Evolutionary conservation across 1,140 invertebrate genomes (phyloP).

Genomic region (Drosophila sulfurigaster): DNA sequence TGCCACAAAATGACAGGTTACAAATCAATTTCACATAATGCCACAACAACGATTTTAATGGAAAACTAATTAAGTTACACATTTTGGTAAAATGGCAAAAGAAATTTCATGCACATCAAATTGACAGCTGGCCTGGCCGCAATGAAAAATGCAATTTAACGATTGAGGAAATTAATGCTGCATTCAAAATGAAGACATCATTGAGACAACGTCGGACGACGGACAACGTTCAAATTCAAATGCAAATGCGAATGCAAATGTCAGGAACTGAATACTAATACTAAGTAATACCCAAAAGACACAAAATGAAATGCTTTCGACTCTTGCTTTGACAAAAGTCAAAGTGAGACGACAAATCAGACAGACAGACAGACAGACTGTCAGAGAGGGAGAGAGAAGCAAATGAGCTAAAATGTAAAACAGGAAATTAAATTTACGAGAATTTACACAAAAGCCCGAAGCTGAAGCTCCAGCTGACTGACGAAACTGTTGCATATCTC

Average conservation of each 20-base stretch:
- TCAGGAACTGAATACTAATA: slow-evolving; percentile 46
- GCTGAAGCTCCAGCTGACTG: neutral
- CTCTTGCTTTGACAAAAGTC: slow-evolving; percentile 43
- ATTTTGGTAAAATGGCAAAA: slow-evolving; percentile 6
- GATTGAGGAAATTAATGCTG: slow-evolving; percentile 47
- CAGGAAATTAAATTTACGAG: slow-evolving; percentile 80
- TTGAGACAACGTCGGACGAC: slow-evolving; percentile 3
- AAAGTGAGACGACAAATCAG: slow-evolving; percentile 44
- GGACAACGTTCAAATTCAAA: neutral
- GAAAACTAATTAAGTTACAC: slow-evolving; percentile 63
- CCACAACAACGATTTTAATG: neutral
- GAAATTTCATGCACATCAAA: slow-evolving; percentile 16
- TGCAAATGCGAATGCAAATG: slow-evolving; percentile 42
- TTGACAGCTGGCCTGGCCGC: slow-evolving; percentile 24
- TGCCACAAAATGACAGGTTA: slow-evolving; percentile 11
- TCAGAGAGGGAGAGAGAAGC: neutral
- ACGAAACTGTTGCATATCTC: slow-evolving; percentile 62
- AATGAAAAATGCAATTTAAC: slow-evolving; percentile 19
- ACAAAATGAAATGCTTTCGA: slow-evolving; percentile 39
- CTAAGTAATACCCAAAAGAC: slow-evolving; percentile 41
- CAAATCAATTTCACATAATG: slow-evolving; percentile 3
- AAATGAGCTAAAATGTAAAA: slow-evolving; percentile 57
- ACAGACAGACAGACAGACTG: neutral
- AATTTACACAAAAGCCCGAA: slow-evolving; percentile 60
- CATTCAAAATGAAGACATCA: slow-evolving; percentile 43